phyloP scores from a whole-genome alignment of 2,888 invertebrate genomes.

The Phaedon cochleariae region DNA sequence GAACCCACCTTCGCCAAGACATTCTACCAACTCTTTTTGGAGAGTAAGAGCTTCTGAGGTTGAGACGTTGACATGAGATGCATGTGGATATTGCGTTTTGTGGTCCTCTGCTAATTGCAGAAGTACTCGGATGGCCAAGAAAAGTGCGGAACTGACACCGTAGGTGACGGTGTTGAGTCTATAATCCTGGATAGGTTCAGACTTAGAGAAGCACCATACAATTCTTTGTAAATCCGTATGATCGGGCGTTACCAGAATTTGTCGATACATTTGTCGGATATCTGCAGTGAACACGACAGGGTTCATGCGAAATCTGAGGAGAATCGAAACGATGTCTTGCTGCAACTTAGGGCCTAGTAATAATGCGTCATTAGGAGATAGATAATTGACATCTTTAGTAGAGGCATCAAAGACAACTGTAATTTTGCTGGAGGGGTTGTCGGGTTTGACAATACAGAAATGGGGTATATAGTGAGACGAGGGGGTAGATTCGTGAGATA shows the following conservation, averaged over 20 bases:
- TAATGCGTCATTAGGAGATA: too few relatives aligned
- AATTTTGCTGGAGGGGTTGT: slow-evolving; percentile 36
- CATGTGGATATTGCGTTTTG: too few relatives aligned
- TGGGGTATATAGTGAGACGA: slow-evolving; percentile 38
- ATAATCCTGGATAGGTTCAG: slow-evolving; percentile 22
- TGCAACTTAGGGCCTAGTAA: slow-evolving; percentile 18
- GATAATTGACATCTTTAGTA: background rate
- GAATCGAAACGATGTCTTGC: slow-evolving; percentile 11
- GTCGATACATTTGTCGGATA: slow-evolving; percentile 27
- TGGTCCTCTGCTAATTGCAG: slow-evolving; percentile 11
- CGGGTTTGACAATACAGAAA: slow-evolving; percentile 38
- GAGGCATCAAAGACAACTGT: slow-evolving; percentile 43
- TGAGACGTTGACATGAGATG: too few relatives aligned
- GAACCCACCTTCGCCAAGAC: slow-evolving; percentile 12
- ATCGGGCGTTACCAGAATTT: slow-evolving; percentile 9
- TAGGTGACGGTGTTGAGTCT: slow-evolving; percentile 9
- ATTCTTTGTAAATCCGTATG: slow-evolving; percentile 24
- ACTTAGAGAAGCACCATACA: slow-evolving; percentile 19
- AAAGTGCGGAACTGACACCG: slow-evolving; percentile 9
- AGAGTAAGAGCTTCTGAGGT: slow-evolving; percentile 12
- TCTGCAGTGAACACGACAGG: slow-evolving; percentile 24
- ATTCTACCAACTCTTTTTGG: slow-evolving; percentile 13
- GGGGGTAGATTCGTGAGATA: background rate
- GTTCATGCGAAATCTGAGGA: slow-evolving; percentile 15
- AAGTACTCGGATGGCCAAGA: slow-evolving; percentile 17